Base-by-base conservation (phyloP, 1,140 invertebrate genomes). In the Cotesia vestalis region DNA sequence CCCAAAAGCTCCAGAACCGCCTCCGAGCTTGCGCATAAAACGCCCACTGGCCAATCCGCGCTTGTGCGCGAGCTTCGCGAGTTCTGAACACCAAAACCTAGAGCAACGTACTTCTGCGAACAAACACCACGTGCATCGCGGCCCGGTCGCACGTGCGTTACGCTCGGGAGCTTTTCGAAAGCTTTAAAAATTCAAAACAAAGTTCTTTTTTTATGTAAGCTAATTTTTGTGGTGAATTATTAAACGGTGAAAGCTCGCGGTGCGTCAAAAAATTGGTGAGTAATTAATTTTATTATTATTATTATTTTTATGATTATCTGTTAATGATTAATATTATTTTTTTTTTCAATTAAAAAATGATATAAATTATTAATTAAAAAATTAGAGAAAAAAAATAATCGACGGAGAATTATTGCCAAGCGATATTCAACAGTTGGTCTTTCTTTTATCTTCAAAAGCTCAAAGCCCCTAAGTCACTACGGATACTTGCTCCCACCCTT, bases 341-440 rank as follows among this genome's bases (percentile, higher is more conserved):
- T 51, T n/a, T 51, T 3, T 2, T 51, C 12, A 1, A 51, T 51
- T 51, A 51, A 3, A 27, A 27, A 27, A 27, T 27, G 27, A 1
- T 27, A 1, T 27, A 3, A 46, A 46, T 46, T 46, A 46, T 46
- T 46, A 46, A 46, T 46, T 40, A 9, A 46, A 9, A 9, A 46
- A 46, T 46, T 9, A 9, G 6, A 46, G 5, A 46, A 8, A 46
- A 9, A 46, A 46, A 46, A 11, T 46, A 46, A 6, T 57, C n/a
- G 36, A 14, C 17, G 17, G 53, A 62, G 9, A 20, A 76, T 82
- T 79, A 79, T 79, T 78, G 78, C 74, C 72, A 71, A 76, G 78
- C 79, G 80, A 84, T 85, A 83, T 84, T 87, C 85, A 86, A 86
- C 86, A 87, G 85, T 87, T 87, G 86, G 86, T 83, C 83, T 76